A percentile compares a stretch with the other conserved stretches of the same genome.
Conservation (phyloP, 2,113 vertebrate genomes). For the Irena cyanogastra region DNA sequence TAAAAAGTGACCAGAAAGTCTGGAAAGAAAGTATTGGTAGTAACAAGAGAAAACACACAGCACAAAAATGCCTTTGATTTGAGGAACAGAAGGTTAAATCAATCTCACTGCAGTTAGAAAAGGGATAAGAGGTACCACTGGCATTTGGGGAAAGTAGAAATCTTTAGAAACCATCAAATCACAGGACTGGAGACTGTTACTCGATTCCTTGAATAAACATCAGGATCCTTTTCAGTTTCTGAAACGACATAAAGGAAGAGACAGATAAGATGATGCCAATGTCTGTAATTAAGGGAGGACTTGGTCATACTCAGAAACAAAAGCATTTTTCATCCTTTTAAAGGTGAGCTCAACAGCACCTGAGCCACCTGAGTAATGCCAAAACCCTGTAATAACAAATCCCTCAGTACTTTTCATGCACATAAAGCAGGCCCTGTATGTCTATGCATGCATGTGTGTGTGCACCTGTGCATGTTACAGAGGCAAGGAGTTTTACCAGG, state of each 20-base stretch:
- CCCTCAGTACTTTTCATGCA: not conserved
- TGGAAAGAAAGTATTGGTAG: not conserved
- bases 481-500: not conserved
- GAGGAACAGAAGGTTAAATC: not conserved
- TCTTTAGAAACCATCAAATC: not conserved
- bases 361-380: not conserved
- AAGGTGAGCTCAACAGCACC: not conserved
- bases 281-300: not conserved
- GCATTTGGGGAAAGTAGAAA: not conserved
- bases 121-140: not conserved
- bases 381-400: not conserved
- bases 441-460: no score
- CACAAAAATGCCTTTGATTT: not conserved
- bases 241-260: not conserved
- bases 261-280: not conserved
- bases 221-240: not conserved
- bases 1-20: not conserved
- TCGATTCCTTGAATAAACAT: not conserved
- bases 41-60: not conserved
- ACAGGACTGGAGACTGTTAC: not conserved
- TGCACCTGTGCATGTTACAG: fast-evolving
- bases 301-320: not conserved
- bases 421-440: not conserved
- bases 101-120: not conserved
- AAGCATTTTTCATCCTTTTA: not conserved